A percentile compares a stretch with the other conserved stretches of the same genome.
Evolutionary conservation across 2,113 vertebrate genomes (phyloP).

Genomic region (Sebastes schlegelii): DNA sequence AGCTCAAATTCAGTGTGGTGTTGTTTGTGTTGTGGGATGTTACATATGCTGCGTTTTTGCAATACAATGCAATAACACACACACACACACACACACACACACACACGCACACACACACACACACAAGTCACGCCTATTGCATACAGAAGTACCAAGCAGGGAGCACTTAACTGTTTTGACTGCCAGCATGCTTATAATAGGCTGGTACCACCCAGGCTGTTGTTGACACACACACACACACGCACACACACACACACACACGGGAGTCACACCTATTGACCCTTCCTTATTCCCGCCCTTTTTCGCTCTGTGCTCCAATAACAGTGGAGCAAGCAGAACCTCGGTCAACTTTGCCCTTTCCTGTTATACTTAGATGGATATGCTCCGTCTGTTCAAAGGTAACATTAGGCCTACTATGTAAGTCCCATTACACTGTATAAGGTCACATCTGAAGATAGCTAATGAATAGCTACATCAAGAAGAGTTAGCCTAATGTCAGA

Average conservation of each 20-base stretch:
- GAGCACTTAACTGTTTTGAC: constrained; percentile 31
- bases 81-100: not conserved
- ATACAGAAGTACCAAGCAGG: not conserved
- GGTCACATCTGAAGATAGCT: not conserved
- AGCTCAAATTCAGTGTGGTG: not conserved
- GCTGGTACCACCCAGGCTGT: constrained; percentile 19
- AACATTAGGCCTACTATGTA: not conserved
- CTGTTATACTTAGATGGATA: not conserved
- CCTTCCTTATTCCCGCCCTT: not conserved
- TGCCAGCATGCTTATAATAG: constrained; percentile 22
- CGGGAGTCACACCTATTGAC: not conserved
- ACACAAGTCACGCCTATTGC: not conserved
- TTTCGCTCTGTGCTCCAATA: not conserved
- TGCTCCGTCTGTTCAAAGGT: not conserved
- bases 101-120: constrained; percentile 7
- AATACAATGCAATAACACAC: not conserved
- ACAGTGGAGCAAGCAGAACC: not conserved
- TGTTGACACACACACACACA: constrained; percentile 6
- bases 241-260: constrained; percentile 12
- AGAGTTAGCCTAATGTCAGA: not conserved
- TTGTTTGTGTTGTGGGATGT: not conserved
- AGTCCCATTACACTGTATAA: not conserved
- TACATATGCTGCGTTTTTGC: not conserved
- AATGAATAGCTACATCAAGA: not conserved
- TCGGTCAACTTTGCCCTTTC: not conserved